These are phyloP conservation scores for Scatophagus argus DNA, from an alignment of 2,113 vertebrate genomes.

Conservation along the genomic window DNA sequence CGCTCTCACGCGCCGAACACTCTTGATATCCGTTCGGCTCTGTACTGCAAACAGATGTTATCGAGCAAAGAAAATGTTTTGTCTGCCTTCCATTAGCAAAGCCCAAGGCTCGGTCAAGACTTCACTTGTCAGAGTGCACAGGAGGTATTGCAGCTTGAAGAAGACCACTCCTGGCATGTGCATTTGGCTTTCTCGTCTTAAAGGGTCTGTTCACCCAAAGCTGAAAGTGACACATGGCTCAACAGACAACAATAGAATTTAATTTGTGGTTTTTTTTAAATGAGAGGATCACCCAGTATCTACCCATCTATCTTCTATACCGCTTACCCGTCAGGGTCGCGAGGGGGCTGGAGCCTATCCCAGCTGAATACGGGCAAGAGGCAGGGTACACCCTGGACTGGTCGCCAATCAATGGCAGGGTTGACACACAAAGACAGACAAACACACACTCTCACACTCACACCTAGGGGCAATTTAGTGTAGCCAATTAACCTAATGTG, in stretches of 20 bases:
- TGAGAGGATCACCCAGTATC: no score
- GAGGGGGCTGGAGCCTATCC: no score
- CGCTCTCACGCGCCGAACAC: slow-evolving; percentile 38
- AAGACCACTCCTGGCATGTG: slow-evolving; percentile 37
- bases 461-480: no score
- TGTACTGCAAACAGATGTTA: slow-evolving; percentile 82
- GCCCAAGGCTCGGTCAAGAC: slow-evolving; percentile 72
- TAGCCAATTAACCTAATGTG: no score
- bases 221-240: neutral
- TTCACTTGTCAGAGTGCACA: slow-evolving; percentile 67
- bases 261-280: neutral
- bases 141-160: slow-evolving; percentile 41
- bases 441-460: no score
- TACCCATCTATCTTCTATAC: no score
- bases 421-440: no score
- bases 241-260: neutral
- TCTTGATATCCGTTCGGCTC: slow-evolving; percentile 62
- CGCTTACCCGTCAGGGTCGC: no score
- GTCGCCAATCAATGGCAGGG: no score
- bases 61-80: slow-evolving; percentile 82
- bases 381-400: no score
- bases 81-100: slow-evolving; percentile 82
- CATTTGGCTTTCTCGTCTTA: slow-evolving; percentile 10
- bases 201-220: slow-evolving; percentile 21
- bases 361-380: no score